phyloP scores from a whole-genome alignment of 2,888 invertebrate species.

The Girardia tigrina region DNA sequence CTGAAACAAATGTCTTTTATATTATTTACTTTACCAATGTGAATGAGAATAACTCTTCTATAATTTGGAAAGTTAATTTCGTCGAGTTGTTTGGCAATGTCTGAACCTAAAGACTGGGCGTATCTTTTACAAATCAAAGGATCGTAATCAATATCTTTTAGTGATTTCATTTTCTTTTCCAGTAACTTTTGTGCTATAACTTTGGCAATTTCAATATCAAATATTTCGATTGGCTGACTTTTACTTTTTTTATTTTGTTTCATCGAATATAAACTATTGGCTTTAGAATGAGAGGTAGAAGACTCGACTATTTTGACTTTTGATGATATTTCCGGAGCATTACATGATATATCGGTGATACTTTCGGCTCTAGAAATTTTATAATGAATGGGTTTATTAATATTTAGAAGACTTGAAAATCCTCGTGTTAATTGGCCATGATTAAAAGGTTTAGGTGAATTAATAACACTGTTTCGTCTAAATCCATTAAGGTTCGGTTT shows the following conservation, averaged over 20 bases:
- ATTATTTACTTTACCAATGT: neutral
- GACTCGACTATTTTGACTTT: neutral
- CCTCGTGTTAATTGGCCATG: too few species aligned
- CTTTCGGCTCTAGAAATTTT: neutral
- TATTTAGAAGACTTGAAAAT: neutral
- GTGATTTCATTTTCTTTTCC: neutral
- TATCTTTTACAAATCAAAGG: neutral
- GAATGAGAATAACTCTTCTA: slow-evolving; percentile 5
- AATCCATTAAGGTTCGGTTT: neutral
- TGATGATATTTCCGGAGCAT: neutral
- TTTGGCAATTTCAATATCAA: neutral
- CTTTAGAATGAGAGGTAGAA: neutral
- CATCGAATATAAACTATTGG: neutral
- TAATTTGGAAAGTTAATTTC: neutral
- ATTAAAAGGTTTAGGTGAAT: neutral
- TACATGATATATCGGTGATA: slow-evolving; percentile 9
- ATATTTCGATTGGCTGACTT: neutral
- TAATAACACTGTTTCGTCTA: neutral
- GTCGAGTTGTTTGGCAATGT: neutral
- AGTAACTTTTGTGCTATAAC: neutral
- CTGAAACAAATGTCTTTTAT: slow-evolving; percentile 12
- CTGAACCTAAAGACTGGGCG: neutral
- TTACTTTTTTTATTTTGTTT: neutral
- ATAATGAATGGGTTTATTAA: neutral
- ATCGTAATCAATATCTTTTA: neutral